Evolutionary conservation across 1,140 invertebrate species (phyloP).

Genomic region (Acromyrmex charruanus): DNA sequence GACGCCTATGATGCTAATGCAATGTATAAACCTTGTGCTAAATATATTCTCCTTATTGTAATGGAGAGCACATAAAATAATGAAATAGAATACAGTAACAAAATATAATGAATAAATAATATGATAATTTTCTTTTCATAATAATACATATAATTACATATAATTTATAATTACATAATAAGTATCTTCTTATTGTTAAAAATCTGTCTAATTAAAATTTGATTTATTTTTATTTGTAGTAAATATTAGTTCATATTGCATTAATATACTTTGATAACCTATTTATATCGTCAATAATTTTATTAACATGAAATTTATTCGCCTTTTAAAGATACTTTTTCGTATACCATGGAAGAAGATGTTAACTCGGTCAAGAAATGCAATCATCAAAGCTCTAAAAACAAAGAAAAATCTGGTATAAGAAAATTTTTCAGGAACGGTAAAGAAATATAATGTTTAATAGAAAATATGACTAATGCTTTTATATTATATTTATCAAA

Average conservation of each 20-base stretch:
- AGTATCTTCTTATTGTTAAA: not conserved
- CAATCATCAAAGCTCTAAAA: not conserved
- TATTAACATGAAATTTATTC: conserved; percentile 1
- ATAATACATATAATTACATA: too few species aligned
- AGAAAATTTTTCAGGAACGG: conserved; percentile 25
- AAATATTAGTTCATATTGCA: conserved; percentile 1
- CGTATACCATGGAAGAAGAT: conserved; percentile 26
- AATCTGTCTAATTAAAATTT: not conserved
- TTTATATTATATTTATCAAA: conserved; percentile 4
- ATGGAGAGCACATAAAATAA: conserved; percentile 8
- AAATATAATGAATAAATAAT: not conserved
- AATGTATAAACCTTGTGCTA: conserved; percentile 48
- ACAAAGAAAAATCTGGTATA: not conserved
- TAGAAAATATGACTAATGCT: not conserved
- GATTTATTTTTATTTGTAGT: not conserved
- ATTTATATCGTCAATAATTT: not conserved
- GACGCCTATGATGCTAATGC: conserved; percentile 3
- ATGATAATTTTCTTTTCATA: not conserved
- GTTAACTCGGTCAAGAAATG: not conserved
- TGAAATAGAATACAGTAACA: not conserved
- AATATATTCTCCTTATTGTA: conserved; percentile 48
- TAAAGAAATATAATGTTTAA: not conserved
- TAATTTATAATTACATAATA: not conserved
- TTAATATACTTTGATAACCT: conserved; percentile 1
- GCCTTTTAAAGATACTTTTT: conserved; percentile 6